A percentile compares a stretch with the other conserved stretches of the same genome.
These are phyloP conservation scores for Drosophila yakuba DNA, from an alignment of 1,140 invertebrate species.

Conservation along the genomic window DNA sequence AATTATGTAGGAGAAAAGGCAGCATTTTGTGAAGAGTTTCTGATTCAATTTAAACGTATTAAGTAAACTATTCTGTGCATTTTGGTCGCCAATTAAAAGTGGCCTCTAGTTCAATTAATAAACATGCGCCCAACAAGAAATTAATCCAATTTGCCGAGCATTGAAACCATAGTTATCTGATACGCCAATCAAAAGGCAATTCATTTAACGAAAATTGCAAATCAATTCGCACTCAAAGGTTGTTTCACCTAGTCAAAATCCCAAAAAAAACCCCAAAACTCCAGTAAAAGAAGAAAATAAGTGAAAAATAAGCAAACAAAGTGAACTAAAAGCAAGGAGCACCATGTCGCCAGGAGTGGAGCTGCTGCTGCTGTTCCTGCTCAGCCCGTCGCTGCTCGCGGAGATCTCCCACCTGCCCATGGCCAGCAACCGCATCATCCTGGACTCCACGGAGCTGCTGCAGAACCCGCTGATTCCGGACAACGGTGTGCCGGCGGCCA, in stretches of 20 bases:
- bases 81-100: background rate
- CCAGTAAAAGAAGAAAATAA: background rate
- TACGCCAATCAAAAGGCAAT: background rate
- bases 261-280: background rate
- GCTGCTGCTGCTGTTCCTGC: slow-evolving; percentile 37
- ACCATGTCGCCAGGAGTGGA: slow-evolving; percentile 44
- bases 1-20: background rate
- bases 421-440: slow-evolving; percentile 57
- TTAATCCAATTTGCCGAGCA: slow-evolving; percentile 1
- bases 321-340: background rate
- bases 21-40: background rate
- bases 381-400: slow-evolving; percentile 38
- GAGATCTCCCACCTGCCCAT: slow-evolving; percentile 61
- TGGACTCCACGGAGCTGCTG: slow-evolving; percentile 34
- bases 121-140: slow-evolving; percentile 1
- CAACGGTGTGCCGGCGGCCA: slow-evolving; percentile 4
- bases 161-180: background rate
- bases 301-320: slow-evolving; percentile 11
- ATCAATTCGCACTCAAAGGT: background rate
- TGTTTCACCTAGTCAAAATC: background rate
- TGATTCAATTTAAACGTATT: background rate
- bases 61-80: background rate
- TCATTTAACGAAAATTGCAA: background rate
- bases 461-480: background rate
- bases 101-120: background rate